Evolutionary conservation across 2,888 invertebrate genomes (phyloP).

Genomic region (Lamproptera curius): DNA sequence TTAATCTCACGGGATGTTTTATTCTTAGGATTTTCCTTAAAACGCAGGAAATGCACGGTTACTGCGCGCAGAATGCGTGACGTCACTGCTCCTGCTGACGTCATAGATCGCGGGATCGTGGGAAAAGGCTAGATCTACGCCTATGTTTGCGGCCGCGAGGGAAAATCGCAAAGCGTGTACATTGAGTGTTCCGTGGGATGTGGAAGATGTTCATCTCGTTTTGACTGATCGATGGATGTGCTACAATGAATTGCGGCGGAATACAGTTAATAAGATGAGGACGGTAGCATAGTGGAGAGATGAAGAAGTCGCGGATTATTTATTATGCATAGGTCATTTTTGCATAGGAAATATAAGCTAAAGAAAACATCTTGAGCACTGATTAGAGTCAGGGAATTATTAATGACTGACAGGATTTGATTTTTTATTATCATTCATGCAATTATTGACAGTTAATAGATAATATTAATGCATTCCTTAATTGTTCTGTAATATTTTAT

Average conservation of each 20-base stretch:
- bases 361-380: neutral
- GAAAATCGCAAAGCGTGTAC: slow-evolving; percentile 10
- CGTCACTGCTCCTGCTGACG: neutral
- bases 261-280: slow-evolving; percentile 13
- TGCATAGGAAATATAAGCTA: neutral
- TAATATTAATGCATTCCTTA: neutral
- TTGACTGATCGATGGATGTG: slow-evolving; percentile 17
- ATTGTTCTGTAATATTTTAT: neutral
- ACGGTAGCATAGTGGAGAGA: neutral
- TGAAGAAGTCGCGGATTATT: neutral
- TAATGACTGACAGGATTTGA: no score
- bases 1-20: no score
- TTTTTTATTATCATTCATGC: no score
- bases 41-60: no score
- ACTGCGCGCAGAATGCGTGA: neutral
- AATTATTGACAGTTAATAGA: neutral
- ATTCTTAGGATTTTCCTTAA: no score
- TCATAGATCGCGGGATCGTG: slow-evolving; percentile 17
- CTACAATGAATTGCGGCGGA: slow-evolving; percentile 12
- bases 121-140: slow-evolving; percentile 11
- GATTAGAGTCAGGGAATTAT: neutral
- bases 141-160: neutral
- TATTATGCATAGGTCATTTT: neutral
- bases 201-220: slow-evolving; percentile 12
- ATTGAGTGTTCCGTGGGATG: slow-evolving; percentile 8